A percentile compares a stretch with the other conserved stretches of the same genome.
Conservation (phyloP, 2,888 invertebrate genomes). For the Drosophila seclusa region DNA sequence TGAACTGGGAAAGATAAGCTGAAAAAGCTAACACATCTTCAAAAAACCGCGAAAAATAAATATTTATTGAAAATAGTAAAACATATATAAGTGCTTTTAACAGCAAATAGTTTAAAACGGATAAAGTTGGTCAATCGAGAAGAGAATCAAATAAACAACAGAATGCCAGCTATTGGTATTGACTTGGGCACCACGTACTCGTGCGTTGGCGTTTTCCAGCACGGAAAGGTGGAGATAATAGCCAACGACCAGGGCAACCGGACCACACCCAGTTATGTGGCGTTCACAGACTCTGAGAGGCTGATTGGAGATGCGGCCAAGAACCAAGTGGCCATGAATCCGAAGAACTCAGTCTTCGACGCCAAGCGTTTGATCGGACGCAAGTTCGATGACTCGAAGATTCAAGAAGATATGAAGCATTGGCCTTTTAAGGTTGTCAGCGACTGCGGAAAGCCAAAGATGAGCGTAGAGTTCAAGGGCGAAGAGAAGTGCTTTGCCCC, state of each 20-base stretch:
- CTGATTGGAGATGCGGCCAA: constrained; percentile 94
- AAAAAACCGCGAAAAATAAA: neutral
- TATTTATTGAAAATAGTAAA: neutral
- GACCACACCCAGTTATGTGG: constrained; percentile 92
- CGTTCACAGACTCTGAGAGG: constrained; percentile 93
- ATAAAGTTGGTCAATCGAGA: neutral
- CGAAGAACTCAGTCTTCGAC: constrained; percentile 95
- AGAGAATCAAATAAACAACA: neutral
- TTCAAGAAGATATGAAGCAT: constrained; percentile 97
- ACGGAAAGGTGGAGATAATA: constrained; percentile 93
- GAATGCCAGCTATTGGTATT: constrained; percentile 49
- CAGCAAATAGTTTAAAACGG: neutral
- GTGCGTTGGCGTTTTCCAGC: constrained; percentile 92
- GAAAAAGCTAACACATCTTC: neutral
- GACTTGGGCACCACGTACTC: constrained; percentile 90
- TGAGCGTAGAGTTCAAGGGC: constrained; percentile 94
- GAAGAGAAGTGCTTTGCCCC: constrained; percentile 95
- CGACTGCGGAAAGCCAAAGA: constrained; percentile 92
- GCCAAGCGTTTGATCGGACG: constrained; percentile 97
- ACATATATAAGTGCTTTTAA: neutral
- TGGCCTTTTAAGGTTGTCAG: constrained; percentile 96
- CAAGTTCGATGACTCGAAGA: constrained; percentile 94
- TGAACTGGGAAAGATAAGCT: neutral
- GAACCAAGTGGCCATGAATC: constrained; percentile 95
- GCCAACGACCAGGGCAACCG: constrained; percentile 93